Percentiles rank a stretch among this genome's conserved stretches.
Evolutionary conservation across 92 coral and sea anemone genomes (phyloP).

Genomic region (Zoanthus sansibaricus): DNA sequence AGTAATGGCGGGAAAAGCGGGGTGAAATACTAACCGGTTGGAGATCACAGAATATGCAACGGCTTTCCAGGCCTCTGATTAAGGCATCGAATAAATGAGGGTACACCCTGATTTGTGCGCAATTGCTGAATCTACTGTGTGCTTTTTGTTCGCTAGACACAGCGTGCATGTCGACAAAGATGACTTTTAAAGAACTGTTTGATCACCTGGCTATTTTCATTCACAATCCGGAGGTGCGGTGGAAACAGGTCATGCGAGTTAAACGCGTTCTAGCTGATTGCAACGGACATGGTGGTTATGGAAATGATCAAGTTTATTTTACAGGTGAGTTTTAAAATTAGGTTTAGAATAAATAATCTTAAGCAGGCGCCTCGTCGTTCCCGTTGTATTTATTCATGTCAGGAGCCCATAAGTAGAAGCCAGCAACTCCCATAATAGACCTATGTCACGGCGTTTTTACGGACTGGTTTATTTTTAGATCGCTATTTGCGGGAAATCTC

Average conservation of each 20-base stretch:
- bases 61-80: too few relatives aligned
- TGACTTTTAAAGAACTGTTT: constrained; percentile 92
- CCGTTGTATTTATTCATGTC: too few relatives aligned
- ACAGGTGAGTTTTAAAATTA: constrained; percentile 65
- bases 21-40: too few relatives aligned
- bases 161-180: constrained; percentile 89
- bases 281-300: constrained; percentile 88
- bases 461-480: too few relatives aligned
- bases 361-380: too few relatives aligned
- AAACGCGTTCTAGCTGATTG: constrained; percentile 87
- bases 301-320: constrained; percentile 94
- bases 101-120: not conserved
- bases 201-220: constrained; percentile 86
- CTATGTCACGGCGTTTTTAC: too few relatives aligned
- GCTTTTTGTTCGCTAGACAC: constrained; percentile 70
- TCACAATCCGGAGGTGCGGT: constrained; percentile 89
- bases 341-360: too few relatives aligned
- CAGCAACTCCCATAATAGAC: too few relatives aligned
- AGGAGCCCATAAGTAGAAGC: too few relatives aligned
- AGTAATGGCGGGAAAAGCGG: too few relatives aligned
- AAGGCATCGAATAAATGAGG: not conserved
- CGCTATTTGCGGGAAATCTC: too few relatives aligned
- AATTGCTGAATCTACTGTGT: not conserved
- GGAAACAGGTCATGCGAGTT: constrained; percentile 95
- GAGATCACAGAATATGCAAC: too few relatives aligned